A percentile compares a stretch with the other conserved stretches of the same genome.
phyloP scores from a whole-genome alignment of 2,113 vertebrate genomes.

The Seriola rivoliana region DNA sequence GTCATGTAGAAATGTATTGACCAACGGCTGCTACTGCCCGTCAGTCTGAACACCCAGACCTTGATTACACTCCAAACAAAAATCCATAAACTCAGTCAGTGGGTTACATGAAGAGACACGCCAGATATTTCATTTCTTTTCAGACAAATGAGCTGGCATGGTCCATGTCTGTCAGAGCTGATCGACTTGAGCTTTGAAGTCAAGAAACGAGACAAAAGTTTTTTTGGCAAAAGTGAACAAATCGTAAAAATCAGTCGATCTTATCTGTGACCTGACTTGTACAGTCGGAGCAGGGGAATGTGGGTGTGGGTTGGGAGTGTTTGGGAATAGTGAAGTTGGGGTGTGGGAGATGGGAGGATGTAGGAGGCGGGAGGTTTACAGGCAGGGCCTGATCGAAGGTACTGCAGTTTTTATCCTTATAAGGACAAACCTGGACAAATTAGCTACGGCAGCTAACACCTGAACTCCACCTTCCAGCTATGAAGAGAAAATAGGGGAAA shows the following conservation, averaged over 20 bases:
- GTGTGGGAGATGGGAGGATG: conserved; percentile 62
- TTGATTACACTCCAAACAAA: neutral
- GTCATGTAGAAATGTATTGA: conserved; percentile 13
- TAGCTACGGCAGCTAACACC: conserved; percentile 59
- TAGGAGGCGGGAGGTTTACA: conserved; percentile 54
- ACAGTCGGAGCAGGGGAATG: conserved; percentile 60
- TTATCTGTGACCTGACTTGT: conserved; percentile 64
- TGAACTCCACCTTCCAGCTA: conserved; percentile 59
- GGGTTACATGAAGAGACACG: neutral
- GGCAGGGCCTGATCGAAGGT: conserved; percentile 56
- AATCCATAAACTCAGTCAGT: neutral
- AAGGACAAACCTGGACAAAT: conserved; percentile 73
- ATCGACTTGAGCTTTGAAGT: neutral
- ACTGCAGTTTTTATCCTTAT: conserved; percentile 71
- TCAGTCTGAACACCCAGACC: neutral
- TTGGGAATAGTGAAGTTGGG: conserved; percentile 48
- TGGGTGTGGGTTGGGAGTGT: conserved; percentile 63
- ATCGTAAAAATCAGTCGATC: conserved; percentile 7
- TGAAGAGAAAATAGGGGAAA: neutral
- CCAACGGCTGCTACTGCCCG: neutral
- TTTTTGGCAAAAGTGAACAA: conserved; percentile 4
- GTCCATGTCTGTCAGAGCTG: neutral
- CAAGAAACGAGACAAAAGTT: neutral
- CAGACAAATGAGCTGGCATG: neutral
- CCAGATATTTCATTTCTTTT: neutral